Conservation (phyloP, 2,888 invertebrate genomes). For the Vanessa cardui region DNA sequence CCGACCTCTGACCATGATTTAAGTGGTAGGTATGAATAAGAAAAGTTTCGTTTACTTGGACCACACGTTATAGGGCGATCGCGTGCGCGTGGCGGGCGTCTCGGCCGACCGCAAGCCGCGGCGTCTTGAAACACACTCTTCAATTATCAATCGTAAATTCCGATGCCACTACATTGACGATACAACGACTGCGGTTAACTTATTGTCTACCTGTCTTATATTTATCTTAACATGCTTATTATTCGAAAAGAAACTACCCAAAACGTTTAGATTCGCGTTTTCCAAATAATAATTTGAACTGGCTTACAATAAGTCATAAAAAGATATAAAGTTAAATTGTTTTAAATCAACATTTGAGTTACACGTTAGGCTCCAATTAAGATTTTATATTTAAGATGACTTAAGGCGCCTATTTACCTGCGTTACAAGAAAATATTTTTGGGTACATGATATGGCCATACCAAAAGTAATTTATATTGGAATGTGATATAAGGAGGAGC, state of each 20-base stretch:
- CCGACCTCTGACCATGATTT: no score
- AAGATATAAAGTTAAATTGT: no score
- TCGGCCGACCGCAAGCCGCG: conserved; percentile 55
- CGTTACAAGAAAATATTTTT: conserved; percentile 50
- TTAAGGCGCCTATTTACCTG: conserved; percentile 59
- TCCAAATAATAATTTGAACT: neutral
- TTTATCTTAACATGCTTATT: conserved; percentile 43
- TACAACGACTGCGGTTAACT: conserved; percentile 41
- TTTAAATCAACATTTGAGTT: neutral
- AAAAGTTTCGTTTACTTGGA: conserved; percentile 31
- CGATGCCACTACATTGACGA: conserved; percentile 66
- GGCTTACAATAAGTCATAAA: no score
- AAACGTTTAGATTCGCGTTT: conserved; percentile 18
- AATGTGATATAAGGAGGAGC: conserved; percentile 78
- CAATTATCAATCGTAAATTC: conserved; percentile 80
- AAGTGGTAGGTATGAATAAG: neutral
- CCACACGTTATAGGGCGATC: conserved; percentile 47
- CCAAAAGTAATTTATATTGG: conserved; percentile 81
- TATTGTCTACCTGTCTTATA: conserved; percentile 41
- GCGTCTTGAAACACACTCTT: conserved; percentile 67
- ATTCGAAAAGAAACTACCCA: conserved; percentile 29
- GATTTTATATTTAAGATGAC: neutral
- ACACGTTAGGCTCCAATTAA: neutral
- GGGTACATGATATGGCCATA: conserved; percentile 68
- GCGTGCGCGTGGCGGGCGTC: conserved; percentile 60